Conservation (phyloP, 2,113 vertebrate species). For the Tetrax tetrax region DNA sequence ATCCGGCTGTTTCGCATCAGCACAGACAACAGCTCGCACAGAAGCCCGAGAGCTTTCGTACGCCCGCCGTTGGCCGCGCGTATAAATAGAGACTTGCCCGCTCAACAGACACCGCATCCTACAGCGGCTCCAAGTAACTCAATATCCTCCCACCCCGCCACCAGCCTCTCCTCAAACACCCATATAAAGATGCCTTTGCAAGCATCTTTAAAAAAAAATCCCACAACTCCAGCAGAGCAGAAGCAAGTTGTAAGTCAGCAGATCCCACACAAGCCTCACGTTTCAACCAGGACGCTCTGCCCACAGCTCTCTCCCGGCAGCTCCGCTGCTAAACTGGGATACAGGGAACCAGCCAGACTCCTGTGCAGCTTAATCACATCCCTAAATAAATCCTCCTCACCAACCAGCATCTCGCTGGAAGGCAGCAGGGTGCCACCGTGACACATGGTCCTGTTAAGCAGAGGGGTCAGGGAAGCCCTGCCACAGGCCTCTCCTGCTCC, state of each 20-base stretch:
- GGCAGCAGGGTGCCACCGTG: rapidly evolving
- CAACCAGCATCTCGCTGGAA: neutral
- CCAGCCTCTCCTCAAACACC: neutral
- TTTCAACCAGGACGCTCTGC: slow-evolving; percentile 1
- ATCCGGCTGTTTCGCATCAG: neutral
- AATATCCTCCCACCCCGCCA: neutral
- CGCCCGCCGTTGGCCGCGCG: rapidly evolving
- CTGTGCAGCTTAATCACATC: neutral
- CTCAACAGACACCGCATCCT: neutral
- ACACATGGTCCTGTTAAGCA: rapidly evolving
- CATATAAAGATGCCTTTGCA: neutral
- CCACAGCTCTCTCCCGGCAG: neutral
- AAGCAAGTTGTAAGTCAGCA: neutral
- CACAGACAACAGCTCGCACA: neutral
- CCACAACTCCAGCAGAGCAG: neutral
- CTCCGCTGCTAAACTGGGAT: neutral
- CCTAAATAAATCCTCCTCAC: neutral
- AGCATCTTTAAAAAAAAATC: neutral
- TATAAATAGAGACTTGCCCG: neutral
- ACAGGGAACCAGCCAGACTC: neutral
- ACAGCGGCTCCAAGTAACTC: slow-evolving; percentile 1
- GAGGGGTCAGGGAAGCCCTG: neutral
- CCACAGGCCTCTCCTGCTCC: neutral
- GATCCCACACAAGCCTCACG: neutral
- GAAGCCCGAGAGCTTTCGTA: neutral